phyloP scores from a whole-genome alignment of 2,888 invertebrate genomes.

The Kuschelorhynchus macadamiae region DNA sequence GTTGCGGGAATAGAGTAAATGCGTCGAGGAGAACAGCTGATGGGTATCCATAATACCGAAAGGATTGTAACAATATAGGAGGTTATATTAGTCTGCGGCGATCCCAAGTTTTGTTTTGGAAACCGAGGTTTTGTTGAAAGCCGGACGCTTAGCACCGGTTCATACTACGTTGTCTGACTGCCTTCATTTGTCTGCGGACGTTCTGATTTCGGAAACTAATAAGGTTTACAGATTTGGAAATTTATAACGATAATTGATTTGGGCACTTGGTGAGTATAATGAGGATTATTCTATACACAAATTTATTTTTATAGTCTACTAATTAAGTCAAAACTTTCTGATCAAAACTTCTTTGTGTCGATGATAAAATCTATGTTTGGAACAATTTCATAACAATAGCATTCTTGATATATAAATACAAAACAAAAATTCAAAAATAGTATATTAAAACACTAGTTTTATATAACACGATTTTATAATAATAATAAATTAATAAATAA shows the following conservation, averaged over 20 bases:
- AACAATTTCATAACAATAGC: no score
- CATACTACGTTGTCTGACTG: slow-evolving; percentile 3
- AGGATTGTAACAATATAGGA: slow-evolving; percentile 48
- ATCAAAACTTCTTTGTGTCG: no score
- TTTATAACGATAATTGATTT: slow-evolving; percentile 49
- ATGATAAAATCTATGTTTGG: no score
- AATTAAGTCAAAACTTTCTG: not conserved
- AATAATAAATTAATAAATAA: no score
- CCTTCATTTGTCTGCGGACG: no score
- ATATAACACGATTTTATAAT: no score
- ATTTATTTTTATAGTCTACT: not conserved
- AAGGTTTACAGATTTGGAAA: slow-evolving; percentile 41
- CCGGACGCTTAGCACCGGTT: slow-evolving; percentile 16
- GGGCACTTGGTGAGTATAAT: slow-evolving; percentile 16
- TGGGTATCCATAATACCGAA: slow-evolving; percentile 45
- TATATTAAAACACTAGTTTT: no score
- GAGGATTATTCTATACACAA: slow-evolving; percentile 3
- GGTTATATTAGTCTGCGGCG: slow-evolving; percentile 48
- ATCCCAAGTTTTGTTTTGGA: slow-evolving; percentile 49
- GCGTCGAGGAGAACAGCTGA: slow-evolving; percentile 36
- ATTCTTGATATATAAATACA: no score
- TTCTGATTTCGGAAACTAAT: slow-evolving; percentile 43
- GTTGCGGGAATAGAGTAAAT: slow-evolving; percentile 34
- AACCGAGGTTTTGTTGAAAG: slow-evolving; percentile 40
- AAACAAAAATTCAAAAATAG: no score